Percentiles rank a stretch among this genome's conserved stretches.
These are phyloP conservation scores for Diadumene lineata DNA, from an alignment of 92 coral and sea anemone species.

Conservation along the genomic window DNA sequence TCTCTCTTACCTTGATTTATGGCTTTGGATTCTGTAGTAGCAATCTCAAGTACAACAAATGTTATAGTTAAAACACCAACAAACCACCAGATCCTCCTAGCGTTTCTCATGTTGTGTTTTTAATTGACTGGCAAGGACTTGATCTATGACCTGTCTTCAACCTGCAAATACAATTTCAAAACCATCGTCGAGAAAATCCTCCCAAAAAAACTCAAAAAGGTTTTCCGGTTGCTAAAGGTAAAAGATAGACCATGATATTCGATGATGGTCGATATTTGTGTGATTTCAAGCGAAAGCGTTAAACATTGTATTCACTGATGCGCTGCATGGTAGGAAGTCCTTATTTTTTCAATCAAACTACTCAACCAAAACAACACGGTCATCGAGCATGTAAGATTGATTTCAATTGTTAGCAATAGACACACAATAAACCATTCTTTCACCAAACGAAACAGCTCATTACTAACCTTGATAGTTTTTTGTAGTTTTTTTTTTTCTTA, in stretches of 20 bases:
- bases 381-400: slow-evolving; percentile 21
- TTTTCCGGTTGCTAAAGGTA: not conserved
- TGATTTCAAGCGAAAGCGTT: slow-evolving; percentile 18
- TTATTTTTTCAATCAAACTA: not conserved
- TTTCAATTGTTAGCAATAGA: not conserved
- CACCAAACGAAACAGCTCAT: not conserved
- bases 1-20: slow-evolving; percentile 30
- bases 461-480: slow-evolving; percentile 4
- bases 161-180: slow-evolving; percentile 26
- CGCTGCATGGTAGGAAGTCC: slow-evolving; percentile 9
- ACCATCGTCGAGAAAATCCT: not conserved
- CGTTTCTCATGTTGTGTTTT: slow-evolving; percentile 29
- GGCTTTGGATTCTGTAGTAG: slow-evolving; percentile 20
- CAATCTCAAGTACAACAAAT: slow-evolving; percentile 23
- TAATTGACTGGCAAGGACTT: slow-evolving; percentile 31
- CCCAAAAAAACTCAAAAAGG: not conserved
- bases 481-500: not conserved
- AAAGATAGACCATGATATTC: not conserved
- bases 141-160: slow-evolving; percentile 32
- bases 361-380: slow-evolving; percentile 24
- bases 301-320: slow-evolving; percentile 15
- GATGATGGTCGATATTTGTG: not conserved
- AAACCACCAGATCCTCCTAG: slow-evolving; percentile 17
- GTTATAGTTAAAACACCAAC: slow-evolving; percentile 14
- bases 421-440: not conserved